Conservation (phyloP, 1,140 invertebrate species). For the Pentalonia nigronervosa region DNA sequence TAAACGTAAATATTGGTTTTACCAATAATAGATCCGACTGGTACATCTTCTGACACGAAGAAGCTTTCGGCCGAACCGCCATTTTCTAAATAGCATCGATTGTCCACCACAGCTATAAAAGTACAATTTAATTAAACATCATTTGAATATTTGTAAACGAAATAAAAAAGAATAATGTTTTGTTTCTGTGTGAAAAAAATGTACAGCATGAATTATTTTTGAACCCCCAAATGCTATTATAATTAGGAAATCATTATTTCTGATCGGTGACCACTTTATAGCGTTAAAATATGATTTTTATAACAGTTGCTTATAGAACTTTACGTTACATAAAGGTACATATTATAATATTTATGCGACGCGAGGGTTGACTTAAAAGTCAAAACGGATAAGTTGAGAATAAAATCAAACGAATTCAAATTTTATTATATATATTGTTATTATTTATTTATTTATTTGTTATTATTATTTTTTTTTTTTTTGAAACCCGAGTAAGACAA, state of each 20-base stretch:
- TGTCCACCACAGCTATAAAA: conserved; percentile 67
- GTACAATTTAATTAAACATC: not conserved
- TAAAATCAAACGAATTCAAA: not conserved
- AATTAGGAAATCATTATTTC: not conserved
- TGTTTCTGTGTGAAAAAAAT: too few relatives aligned
- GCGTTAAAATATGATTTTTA: not conserved
- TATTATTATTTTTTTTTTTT: too few relatives aligned
- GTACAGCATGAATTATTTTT: too few relatives aligned
- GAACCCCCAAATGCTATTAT: not conserved
- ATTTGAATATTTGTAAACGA: not conserved
- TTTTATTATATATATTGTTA: not conserved
- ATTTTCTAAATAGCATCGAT: conserved; percentile 86
- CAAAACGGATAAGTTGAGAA: not conserved
- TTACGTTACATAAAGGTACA: not conserved
- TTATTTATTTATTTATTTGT: too few relatives aligned
- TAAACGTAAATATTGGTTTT: not conserved
- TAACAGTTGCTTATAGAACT: not conserved
- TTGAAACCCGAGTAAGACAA: conserved; percentile 32
- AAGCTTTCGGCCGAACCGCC: conserved; percentile 90
- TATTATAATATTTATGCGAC: not conserved
- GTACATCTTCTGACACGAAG: conserved; percentile 84
- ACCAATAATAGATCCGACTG: conserved; percentile 80
- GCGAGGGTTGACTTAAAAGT: not conserved
- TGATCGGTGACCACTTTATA: not conserved
- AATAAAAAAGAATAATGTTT: too few relatives aligned